A percentile compares a stretch with the other conserved stretches of the same genome.
These are phyloP conservation scores for Hippocampus kuda DNA, from an alignment of 2,797 vertebrate genomes.

Conservation along the genomic window DNA sequence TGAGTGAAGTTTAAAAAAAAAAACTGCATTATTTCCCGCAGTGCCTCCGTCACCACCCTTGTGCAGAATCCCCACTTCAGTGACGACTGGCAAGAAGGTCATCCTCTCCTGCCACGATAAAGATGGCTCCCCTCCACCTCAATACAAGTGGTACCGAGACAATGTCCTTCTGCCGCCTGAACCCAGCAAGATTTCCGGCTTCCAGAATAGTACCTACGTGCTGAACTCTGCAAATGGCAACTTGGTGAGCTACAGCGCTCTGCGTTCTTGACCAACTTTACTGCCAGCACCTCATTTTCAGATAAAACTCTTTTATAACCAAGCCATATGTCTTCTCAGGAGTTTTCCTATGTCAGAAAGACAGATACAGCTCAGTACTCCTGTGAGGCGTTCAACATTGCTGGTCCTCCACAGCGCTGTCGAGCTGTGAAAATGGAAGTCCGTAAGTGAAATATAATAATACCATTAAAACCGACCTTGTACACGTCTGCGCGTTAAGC, in stretches of 20 bases:
- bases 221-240: constrained; percentile 56
- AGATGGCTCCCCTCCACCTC: constrained; percentile 66
- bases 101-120: constrained; percentile 66
- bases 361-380: constrained; percentile 64
- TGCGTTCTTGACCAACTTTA: not conserved
- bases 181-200: constrained; percentile 60
- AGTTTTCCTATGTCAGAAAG: constrained; percentile 47
- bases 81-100: constrained; percentile 58
- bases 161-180: constrained; percentile 55
- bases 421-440: constrained; percentile 61
- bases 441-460: constrained; percentile 68
- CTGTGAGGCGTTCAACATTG: constrained; percentile 71
- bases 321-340: constrained; percentile 48
- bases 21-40: constrained; percentile 34
- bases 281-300: not conserved
- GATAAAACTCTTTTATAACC: not conserved
- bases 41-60: constrained; percentile 72
- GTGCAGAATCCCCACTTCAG: constrained; percentile 64
- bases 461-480: not conserved
- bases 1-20: not conserved
- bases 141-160: constrained; percentile 74
- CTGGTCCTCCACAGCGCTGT: constrained; percentile 58
- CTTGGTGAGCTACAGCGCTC: constrained; percentile 65
- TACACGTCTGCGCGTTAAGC: not conserved
- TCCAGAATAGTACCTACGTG: constrained; percentile 75